Base-by-base conservation (phyloP, 2,888 invertebrate species). In the Schizotus pectinicornis region DNA sequence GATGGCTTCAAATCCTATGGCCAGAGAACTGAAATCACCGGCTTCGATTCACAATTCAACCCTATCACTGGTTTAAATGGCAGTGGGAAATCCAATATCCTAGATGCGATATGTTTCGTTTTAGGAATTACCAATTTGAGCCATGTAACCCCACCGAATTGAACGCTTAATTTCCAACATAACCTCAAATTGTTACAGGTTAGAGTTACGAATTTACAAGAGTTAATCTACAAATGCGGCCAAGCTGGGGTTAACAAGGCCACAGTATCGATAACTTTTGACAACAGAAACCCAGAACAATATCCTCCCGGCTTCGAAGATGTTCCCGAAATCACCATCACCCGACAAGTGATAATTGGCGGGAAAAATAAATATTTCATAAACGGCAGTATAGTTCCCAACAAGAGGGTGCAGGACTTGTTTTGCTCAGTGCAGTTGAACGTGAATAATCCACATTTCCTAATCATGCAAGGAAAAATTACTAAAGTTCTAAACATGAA, bases 401-500 rank as follows among this genome's bases (percentile, higher is more conserved):
- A 95, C 80, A 94, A 92, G 74, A 84, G 92, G 67, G 93, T 98
- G 0, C 89, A 90, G 36, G 99, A 99, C 79, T 82, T 99, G 75
- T 99, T 99, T 80, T 94, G 95, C 71, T 95, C 97, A 0, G 91
- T 99, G 5, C 97, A 98, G 76, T 83, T 99, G 35, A 99, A 99
- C 75, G 95, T 99, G 1, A 99, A 99, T 81, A 99, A 99, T 82
- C 99, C 99, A 0, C 98, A 99, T 79, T 99, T 98, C 81, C 86
- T 99, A 33, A 99, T 99, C 73, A 98, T 99, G 98, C 99, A 99
- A 84, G 99, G 99, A 0, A 87, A 96, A 64, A 97, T 99, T 67
- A 98, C 98, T 1, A 98, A 99, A 83, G 98, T 99, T 1, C 83
- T 99, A 22, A 98, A 96, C 78, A 99, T 99, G 98, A 99, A 98